Evolutionary conservation across 2,888 invertebrate genomes (phyloP).

Genomic region (Synanthedon tipuliformis): DNA sequence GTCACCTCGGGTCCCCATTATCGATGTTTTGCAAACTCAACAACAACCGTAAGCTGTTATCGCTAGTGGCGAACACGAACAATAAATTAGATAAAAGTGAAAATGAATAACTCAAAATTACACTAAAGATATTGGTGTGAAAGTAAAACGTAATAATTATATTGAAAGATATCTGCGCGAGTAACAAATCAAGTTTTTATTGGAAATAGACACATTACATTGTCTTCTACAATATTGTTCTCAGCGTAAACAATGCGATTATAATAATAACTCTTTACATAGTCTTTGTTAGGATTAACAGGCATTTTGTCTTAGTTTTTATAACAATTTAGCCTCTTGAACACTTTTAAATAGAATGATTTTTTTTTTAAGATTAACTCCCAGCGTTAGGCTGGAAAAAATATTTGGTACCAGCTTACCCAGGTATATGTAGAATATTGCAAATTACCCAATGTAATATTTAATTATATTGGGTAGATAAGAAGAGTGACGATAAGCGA

Average conservation of each 20-base stretch:
- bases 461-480: too few relatives aligned
- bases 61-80: conserved; percentile 16
- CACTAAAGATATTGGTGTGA: not conserved
- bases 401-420: too few relatives aligned
- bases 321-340: too few relatives aligned
- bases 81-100: conserved; percentile 31
- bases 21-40: conserved; percentile 41
- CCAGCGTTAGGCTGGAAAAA: too few relatives aligned
- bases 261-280: too few relatives aligned
- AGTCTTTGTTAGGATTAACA: too few relatives aligned
- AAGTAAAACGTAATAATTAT: not conserved
- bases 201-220: not conserved
- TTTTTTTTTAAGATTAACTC: too few relatives aligned
- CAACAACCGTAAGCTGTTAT: conserved; percentile 14
- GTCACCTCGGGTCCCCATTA: conserved; percentile 33
- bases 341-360: too few relatives aligned
- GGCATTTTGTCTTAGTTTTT: too few relatives aligned
- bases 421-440: too few relatives aligned
- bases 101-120: conserved; percentile 27
- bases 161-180: not conserved
- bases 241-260: not conserved
- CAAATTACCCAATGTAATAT: too few relatives aligned
- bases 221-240: not conserved
- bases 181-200: not conserved
- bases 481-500: too few relatives aligned